Evolutionary conservation across 2,113 vertebrate species (phyloP).

Genomic region (Pseudonaja textilis): DNA sequence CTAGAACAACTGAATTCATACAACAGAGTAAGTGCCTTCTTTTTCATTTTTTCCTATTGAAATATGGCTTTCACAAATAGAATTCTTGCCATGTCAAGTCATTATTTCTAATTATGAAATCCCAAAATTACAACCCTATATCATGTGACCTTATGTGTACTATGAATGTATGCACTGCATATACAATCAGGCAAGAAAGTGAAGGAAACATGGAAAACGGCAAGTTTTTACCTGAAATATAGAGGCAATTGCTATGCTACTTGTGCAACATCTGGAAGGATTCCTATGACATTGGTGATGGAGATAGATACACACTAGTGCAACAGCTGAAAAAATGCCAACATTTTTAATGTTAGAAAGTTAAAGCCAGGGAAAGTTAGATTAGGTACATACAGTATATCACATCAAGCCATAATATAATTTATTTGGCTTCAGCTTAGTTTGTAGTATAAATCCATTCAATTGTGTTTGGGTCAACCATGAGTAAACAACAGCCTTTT

Average conservation of each 20-base stretch:
- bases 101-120: background rate
- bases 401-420: background rate
- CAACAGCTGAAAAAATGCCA: background rate
- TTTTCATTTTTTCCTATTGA: background rate
- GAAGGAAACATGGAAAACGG: background rate
- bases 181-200: background rate
- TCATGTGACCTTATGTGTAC: background rate
- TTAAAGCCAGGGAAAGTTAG: background rate
- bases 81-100: background rate
- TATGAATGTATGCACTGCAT: background rate
- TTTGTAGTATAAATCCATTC: background rate
- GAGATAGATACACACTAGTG: background rate
- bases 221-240: background rate
- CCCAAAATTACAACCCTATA: background rate
- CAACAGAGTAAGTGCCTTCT: background rate
- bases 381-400: background rate
- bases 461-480: background rate
- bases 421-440: background rate
- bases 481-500: background rate
- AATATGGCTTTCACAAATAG: background rate
- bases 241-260: background rate
- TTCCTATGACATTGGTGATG: background rate
- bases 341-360: background rate
- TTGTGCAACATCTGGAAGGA: background rate
- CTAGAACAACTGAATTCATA: background rate